A percentile compares a stretch with the other conserved stretches of the same genome.
Evolutionary conservation across 1,140 invertebrate genomes (phyloP).

Genomic region (Stenopsyche tienmushanensis): DNA sequence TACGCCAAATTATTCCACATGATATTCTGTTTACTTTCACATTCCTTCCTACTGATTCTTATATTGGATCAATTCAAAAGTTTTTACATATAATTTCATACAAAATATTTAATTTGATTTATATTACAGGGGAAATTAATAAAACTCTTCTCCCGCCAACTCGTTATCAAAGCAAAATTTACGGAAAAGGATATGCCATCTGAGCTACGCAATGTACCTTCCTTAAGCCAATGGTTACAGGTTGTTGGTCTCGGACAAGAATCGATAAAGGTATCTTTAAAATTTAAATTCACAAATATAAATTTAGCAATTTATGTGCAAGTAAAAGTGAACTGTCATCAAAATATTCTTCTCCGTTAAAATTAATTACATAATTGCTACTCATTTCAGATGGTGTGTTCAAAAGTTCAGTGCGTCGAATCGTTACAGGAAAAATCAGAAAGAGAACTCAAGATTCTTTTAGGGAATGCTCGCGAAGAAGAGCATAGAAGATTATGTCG

Average conservation of each 20-base stretch:
- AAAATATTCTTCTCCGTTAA: not conserved
- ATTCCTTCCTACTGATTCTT: too few relatives aligned
- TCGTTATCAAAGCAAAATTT: slow-evolving; percentile 81
- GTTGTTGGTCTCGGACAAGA: slow-evolving; percentile 80
- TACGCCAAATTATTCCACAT: too few relatives aligned
- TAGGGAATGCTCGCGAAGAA: slow-evolving; percentile 71
- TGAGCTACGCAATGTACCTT: slow-evolving; percentile 68
- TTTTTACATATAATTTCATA: too few relatives aligned
- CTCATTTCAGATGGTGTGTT: slow-evolving; percentile 47
- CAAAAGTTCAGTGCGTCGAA: slow-evolving; percentile 68
- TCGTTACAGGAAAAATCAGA: slow-evolving; percentile 80
- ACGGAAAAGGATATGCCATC: slow-evolving; percentile 58
- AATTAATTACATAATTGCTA: not conserved
- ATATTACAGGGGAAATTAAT: slow-evolving; percentile 85
- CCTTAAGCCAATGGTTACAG: slow-evolving; percentile 84
- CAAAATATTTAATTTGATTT: too few relatives aligned
- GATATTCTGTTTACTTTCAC: too few relatives aligned
- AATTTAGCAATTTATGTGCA: not conserved
- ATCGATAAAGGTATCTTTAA: slow-evolving; percentile 63
- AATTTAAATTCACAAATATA: not conserved
- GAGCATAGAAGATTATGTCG: slow-evolving; percentile 76
- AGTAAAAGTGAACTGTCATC: not conserved
- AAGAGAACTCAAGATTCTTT: slow-evolving; percentile 72
- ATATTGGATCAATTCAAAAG: too few relatives aligned
- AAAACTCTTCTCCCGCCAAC: slow-evolving; percentile 87